A percentile compares a stretch with the other conserved stretches of the same genome.
Evolutionary conservation across 2,888 invertebrate species (phyloP).

Genomic region (Lasioglossum pauxillum): DNA sequence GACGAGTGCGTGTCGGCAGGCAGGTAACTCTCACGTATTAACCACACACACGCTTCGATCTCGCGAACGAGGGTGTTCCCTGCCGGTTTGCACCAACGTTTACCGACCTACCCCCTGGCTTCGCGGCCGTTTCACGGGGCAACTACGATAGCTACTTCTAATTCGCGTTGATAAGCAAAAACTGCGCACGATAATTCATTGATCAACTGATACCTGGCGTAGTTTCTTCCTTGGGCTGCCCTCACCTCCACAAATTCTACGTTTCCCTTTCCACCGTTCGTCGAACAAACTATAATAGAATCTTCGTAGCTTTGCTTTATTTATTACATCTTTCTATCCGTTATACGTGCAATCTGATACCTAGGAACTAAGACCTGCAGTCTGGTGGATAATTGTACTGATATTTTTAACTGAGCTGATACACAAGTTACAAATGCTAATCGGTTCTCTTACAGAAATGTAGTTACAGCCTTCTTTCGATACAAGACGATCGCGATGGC

Average conservation of each 20-base stretch:
- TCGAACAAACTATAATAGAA: conserved; percentile 6
- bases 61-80: conserved; percentile 50
- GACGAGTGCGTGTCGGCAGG: conserved; percentile 75
- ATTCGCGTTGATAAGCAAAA: conserved; percentile 61
- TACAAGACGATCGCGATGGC: too few relatives aligned
- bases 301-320: neutral
- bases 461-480: neutral
- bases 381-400: neutral
- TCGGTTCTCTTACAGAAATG: neutral
- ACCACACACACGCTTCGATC: conserved; percentile 45
- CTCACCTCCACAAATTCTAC: neutral
- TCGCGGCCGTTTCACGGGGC: conserved; percentile 25
- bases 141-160: conserved; percentile 51
- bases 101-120: conserved; percentile 39
- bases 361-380: neutral
- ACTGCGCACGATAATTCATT: conserved; percentile 50
- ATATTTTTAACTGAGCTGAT: neutral
- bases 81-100: conserved; percentile 44
- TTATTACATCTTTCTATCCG: neutral
- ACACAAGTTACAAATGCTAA: neutral
- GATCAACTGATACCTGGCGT: conserved; percentile 48
- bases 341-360: neutral
- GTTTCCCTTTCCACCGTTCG: neutral
- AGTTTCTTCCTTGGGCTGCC: conserved; percentile 12
- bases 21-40: conserved; percentile 68